Conservation (phyloP, 2,797 vertebrate species). For the Lindbergichthys nudifrons region DNA sequence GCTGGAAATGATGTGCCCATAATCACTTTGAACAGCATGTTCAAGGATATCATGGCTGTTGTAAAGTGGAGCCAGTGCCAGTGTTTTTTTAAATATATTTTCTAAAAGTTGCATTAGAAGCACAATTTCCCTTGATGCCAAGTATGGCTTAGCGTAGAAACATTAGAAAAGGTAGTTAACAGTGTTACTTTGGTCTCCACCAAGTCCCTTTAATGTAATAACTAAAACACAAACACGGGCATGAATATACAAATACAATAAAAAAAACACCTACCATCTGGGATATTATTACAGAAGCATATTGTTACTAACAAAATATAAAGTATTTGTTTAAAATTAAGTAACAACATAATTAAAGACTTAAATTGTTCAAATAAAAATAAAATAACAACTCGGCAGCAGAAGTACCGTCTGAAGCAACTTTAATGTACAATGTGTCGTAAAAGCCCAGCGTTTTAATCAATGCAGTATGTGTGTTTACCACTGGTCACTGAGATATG, state of each 20-base stretch:
- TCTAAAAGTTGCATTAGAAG: background rate
- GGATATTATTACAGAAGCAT: conserved; percentile 20
- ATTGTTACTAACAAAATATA: conserved; percentile 16
- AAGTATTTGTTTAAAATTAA: conserved; percentile 12
- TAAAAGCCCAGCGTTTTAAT: background rate
- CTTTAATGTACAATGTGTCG: background rate
- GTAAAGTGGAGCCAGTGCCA: background rate
- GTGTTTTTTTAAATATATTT: background rate
- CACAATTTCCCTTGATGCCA: background rate
- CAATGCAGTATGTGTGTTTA: background rate
- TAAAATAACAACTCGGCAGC: background rate
- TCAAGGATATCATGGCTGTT: conserved; percentile 1
- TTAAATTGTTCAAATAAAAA: conserved; percentile 7
- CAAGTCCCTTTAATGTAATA: background rate
- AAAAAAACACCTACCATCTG: background rate
- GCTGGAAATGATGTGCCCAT: conserved; percentile 8
- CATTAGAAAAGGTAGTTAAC: conserved; percentile 2
- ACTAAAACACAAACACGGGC: background rate
- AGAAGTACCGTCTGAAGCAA: background rate
- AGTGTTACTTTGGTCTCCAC: conserved; percentile 6
- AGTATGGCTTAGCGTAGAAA: background rate
- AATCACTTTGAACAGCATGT: conserved; percentile 28
- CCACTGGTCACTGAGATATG: background rate
- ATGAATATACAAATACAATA: background rate
- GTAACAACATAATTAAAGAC: conserved; percentile 20